These are phyloP conservation scores for Oppia nitens DNA, from an alignment of 1,140 invertebrate genomes.

Conservation along the genomic window DNA sequence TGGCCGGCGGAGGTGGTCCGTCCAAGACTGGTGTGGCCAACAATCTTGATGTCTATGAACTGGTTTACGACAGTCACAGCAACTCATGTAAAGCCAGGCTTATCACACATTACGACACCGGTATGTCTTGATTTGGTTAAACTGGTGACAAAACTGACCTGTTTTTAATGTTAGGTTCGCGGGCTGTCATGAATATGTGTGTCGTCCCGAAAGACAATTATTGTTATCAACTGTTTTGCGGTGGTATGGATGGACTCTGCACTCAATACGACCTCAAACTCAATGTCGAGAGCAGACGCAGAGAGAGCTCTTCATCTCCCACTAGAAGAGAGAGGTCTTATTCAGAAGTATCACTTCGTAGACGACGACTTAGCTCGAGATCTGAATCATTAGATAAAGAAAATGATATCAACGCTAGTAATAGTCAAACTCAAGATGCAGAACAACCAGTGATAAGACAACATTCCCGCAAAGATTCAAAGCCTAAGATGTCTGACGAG, in stretches of 20 bases:
- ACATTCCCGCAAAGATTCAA: background rate
- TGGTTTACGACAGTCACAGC: constrained; percentile 2
- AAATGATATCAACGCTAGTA: background rate
- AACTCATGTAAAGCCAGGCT: constrained; percentile 1
- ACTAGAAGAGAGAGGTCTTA: background rate
- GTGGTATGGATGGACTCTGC: constrained; percentile 73
- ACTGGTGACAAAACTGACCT: background rate
- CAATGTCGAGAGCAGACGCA: constrained; percentile 19
- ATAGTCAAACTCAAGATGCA: background rate
- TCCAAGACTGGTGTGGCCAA: constrained; percentile 88
- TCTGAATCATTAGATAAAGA: background rate
- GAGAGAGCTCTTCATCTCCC: background rate
- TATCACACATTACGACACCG: constrained; percentile 9
- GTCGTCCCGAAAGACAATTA: constrained; percentile 42
- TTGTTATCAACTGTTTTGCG: constrained; percentile 51
- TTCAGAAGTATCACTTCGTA: background rate
- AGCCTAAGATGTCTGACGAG: background rate
- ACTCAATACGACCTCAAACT: constrained; percentile 67
- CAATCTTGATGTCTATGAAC: constrained; percentile 33
- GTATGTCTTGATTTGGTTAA: background rate
- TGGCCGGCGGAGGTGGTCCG: constrained; percentile 83
- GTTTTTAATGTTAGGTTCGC: constrained; percentile 38
- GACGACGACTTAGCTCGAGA: background rate
- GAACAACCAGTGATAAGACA: background rate
- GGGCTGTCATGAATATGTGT: constrained; percentile 79